Conservation (phyloP, 2,113 vertebrate genomes). For the Trematocara stigmaticum region DNA sequence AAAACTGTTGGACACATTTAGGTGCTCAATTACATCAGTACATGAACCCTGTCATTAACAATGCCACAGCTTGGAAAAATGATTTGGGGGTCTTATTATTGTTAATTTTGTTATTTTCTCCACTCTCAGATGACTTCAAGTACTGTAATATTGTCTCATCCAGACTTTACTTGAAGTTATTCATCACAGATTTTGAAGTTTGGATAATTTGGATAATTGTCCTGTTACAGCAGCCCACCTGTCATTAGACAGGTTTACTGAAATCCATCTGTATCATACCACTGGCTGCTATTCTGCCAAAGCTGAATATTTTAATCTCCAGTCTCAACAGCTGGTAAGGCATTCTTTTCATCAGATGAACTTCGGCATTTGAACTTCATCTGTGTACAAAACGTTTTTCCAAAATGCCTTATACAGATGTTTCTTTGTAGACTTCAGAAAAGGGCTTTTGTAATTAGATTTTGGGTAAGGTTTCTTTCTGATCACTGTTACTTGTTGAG, state of each 20-base stretch:
- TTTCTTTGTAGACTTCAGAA: neutral
- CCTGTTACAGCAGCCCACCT: neutral
- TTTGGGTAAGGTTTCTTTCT: neutral
- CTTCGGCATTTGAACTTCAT: neutral
- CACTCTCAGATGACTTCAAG: neutral
- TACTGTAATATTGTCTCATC: neutral
- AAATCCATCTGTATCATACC: neutral
- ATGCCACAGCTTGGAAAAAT: neutral
- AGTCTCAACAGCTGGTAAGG: neutral
- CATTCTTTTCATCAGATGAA: neutral
- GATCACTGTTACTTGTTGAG: neutral
- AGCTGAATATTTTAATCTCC: neutral
- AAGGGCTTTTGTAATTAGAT: neutral
- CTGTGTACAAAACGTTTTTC: neutral
- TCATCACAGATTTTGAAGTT: neutral
- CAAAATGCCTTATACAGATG: neutral
- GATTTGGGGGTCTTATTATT: neutral
- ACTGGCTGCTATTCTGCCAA: neutral
- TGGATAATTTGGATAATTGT: neutral
- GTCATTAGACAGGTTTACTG: neutral
- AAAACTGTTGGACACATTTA: neutral
- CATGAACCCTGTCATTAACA: neutral
- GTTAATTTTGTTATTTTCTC: neutral
- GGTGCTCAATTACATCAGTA: neutral
- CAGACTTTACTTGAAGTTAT: neutral